Percentiles rank a stretch among this genome's conserved stretches.
These are phyloP conservation scores for Bothrops alternatus DNA, from an alignment of 2,797 vertebrate genomes.

Conservation along the genomic window DNA sequence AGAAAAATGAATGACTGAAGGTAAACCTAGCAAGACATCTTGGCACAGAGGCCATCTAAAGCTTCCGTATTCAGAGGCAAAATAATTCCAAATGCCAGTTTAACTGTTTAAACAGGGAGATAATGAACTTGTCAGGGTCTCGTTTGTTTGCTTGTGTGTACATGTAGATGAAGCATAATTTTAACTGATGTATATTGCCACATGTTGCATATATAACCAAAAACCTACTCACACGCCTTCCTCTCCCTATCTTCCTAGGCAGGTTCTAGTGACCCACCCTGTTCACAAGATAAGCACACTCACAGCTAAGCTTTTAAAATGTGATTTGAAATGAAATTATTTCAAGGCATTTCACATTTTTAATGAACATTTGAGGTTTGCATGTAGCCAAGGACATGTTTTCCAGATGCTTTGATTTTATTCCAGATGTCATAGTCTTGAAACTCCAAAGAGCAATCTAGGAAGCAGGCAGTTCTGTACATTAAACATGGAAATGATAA, in stretches of 20 bases:
- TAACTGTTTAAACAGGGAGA: neutral
- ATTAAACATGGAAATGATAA: neutral
- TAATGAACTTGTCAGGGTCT: neutral
- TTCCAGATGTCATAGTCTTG: neutral
- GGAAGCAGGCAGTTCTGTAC: neutral
- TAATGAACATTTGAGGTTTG: neutral
- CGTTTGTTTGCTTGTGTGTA: neutral
- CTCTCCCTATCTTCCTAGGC: neutral
- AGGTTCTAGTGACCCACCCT: neutral
- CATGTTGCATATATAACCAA: neutral
- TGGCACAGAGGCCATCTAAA: neutral
- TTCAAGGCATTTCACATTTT: neutral
- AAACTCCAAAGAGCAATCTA: neutral
- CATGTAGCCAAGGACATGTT: neutral
- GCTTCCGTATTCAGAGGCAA: neutral
- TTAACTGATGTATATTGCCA: neutral
- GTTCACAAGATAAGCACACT: neutral
- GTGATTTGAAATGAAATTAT: neutral
- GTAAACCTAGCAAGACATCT: neutral
- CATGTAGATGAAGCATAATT: neutral
- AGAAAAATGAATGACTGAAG: neutral
- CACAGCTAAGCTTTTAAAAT: neutral
- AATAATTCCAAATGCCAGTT: neutral
- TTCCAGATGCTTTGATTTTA: slow-evolving; percentile 12
- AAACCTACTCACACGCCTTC: neutral